Evolutionary conservation across 1,140 invertebrate genomes (phyloP), one percentile per base, ranked within the genome.

Genomic region (Drosophila oshimai): DNA sequence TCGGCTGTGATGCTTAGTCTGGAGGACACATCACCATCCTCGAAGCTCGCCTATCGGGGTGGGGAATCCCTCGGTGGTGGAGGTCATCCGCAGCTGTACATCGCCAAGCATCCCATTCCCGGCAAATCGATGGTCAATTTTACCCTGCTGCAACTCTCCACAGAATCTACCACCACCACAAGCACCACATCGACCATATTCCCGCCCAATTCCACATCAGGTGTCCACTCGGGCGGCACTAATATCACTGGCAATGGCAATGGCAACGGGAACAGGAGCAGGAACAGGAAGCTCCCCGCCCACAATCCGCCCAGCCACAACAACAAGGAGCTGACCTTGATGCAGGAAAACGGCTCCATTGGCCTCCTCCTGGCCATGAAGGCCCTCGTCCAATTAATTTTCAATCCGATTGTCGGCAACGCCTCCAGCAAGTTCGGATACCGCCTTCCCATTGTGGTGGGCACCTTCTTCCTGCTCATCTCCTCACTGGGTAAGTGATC

Each of bases 321-420:
- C 45, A 73, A 24, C 41, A 72, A 55, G 42, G 68, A 55, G 18
- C 54, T 64, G 34, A 53, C 53, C 49, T 70, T 73, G 64, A 60
- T 37, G 12, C 91, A 71, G 75, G 95, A 96, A 87, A 96, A 97
- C 89, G 94, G 95, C 4, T 92, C 94, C 75, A 94, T 98, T 24
- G 97, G 96, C 13, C 90, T 97, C 10, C 91, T 98, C 64, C 93
- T 98, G 62, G 96, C 96, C 31, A 96, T 96, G 20, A 97, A 98
- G 92, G 96, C 97, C 22, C 91, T 98, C 29, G 94, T 98, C 6
- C 97, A 98, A 92, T 93, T 98, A 61, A 90, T 96, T 54, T 93
- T 95, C 72, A 98, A 97, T 91, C 96, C 96, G 2, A 93, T 96
- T 31, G 93, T 98, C 34, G 96, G 96, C 20, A 93, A 93, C 54